These are phyloP conservation scores for Artibeus lituratus DNA, from an alignment of 2,797 vertebrate genomes.

Conservation along the genomic window DNA sequence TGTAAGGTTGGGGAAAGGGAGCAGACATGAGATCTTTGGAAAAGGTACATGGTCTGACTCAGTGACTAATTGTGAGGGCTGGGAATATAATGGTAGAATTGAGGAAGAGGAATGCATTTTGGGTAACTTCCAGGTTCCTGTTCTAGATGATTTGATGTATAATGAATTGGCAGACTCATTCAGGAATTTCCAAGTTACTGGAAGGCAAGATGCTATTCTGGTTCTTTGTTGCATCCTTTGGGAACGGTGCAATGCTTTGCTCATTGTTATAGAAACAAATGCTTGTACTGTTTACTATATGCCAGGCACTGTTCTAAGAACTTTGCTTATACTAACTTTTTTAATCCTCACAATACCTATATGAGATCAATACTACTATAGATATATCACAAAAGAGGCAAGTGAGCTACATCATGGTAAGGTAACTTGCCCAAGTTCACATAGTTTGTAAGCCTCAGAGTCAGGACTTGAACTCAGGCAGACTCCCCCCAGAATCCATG, in stretches of 20 bases:
- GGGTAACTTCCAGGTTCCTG: not conserved
- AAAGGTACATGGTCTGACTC: not conserved
- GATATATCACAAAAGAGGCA: not conserved
- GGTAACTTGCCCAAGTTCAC: not conserved
- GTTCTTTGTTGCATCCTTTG: not conserved
- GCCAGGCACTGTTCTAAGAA: not conserved
- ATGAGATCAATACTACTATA: not conserved
- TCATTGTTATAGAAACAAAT: not conserved
- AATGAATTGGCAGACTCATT: not conserved
- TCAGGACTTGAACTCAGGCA: not conserved
- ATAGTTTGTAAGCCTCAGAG: not conserved
- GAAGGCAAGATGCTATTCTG: not conserved
- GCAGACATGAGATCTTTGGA: not conserved
- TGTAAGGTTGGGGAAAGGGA: not conserved
- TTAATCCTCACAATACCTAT: not conserved
- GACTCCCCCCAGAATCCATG: not conserved
- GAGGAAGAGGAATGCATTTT: not conserved
- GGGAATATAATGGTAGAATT: not conserved
- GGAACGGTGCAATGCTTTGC: not conserved
- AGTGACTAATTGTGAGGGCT: not conserved
- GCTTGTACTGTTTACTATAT: not conserved
- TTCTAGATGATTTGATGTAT: not conserved
- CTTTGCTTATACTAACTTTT: not conserved
- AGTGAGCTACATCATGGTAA: not conserved
- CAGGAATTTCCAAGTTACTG: not conserved